Evolutionary conservation across 2,888 invertebrate species (phyloP).

Genomic region (Heliconius erato): DNA sequence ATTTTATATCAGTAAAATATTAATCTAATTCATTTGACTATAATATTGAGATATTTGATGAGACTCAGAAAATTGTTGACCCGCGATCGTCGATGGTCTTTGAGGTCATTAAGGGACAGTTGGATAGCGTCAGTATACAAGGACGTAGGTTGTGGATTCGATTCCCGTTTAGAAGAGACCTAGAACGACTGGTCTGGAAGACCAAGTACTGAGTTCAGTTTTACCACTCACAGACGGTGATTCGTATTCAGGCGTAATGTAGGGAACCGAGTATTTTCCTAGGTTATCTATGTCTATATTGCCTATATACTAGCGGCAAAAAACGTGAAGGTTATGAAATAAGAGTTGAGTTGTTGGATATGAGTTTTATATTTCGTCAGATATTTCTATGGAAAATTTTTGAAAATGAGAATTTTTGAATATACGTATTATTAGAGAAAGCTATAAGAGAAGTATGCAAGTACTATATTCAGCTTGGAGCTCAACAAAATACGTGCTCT

Average conservation of each 20-base stretch:
- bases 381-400: slow-evolving; percentile 13
- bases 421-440: slow-evolving; percentile 40
- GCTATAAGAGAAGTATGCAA: slow-evolving; percentile 34
- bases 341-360: no score
- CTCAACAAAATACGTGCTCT: slow-evolving; percentile 27
- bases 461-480: slow-evolving; percentile 29
- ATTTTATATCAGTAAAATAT: no score
- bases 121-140: no score
- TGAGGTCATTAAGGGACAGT: no score
- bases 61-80: no score
- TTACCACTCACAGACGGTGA: neutral
- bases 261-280: neutral
- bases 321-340: no score
- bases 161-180: no score
- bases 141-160: no score
- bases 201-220: neutral
- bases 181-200: no score
- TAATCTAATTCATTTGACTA: no score
- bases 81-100: no score
- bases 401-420: slow-evolving; percentile 25
- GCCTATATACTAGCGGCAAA: neutral
- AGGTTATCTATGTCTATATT: neutral
- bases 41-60: no score
- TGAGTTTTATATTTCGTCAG: neutral
- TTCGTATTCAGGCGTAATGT: neutral